Evolutionary conservation across 2,888 invertebrate genomes (phyloP).

Genomic region (Agonopterix arenella): DNA sequence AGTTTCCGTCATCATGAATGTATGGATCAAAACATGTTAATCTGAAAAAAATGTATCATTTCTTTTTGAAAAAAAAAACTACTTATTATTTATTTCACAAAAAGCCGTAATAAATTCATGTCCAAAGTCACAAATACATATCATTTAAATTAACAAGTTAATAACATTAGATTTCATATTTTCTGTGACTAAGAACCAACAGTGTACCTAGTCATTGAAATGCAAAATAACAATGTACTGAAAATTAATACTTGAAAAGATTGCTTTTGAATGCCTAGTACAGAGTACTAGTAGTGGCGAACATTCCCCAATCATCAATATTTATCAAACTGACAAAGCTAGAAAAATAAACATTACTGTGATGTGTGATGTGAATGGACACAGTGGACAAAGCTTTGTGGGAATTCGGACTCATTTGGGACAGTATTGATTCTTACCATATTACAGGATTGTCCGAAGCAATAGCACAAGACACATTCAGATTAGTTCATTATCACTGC

Average conservation of each 20-base stretch:
- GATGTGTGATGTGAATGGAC: no score
- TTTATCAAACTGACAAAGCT: not conserved
- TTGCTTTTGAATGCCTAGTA: not conserved
- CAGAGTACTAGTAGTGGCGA: not conserved
- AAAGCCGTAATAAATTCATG: not conserved
- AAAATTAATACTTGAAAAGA: not conserved
- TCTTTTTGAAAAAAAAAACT: not conserved
- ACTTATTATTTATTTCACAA: not conserved
- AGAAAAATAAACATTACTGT: not conserved
- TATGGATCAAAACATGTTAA: constrained; percentile 3
- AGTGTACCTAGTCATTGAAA: no score
- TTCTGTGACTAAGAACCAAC: no score
- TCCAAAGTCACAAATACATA: not conserved
- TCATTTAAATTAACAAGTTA: not conserved
- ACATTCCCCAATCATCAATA: not conserved
- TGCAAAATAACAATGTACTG: no score
- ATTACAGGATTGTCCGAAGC: constrained; percentile 17
- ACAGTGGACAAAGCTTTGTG: not conserved
- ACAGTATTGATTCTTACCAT: constrained; percentile 15
- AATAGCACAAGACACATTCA: constrained; percentile 24
- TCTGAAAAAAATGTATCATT: not conserved
- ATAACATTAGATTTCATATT: no score
- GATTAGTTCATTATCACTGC: constrained; percentile 60
- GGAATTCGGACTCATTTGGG: not conserved
- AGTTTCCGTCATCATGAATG: constrained; percentile 50